These are phyloP conservation scores for Mastomys natalensis DNA, from an alignment of 2,113 vertebrate genomes.

Conservation along the genomic window DNA sequence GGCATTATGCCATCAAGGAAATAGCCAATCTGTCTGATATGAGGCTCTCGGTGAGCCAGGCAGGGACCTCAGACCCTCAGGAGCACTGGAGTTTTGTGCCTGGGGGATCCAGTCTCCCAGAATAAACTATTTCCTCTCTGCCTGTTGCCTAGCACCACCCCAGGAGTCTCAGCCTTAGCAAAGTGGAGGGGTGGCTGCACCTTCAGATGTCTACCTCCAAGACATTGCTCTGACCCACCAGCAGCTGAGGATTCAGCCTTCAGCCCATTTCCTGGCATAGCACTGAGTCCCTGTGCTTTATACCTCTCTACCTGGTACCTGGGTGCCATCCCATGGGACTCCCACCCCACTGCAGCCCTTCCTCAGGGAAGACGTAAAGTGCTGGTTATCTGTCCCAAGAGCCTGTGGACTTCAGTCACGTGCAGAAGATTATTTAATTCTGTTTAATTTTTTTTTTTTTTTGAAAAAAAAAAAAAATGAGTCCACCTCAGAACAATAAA, in stretches of 20 bases:
- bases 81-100: not conserved
- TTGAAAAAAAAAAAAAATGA: not conserved
- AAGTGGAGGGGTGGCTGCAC: rapidly evolving
- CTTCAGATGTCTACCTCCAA: not conserved
- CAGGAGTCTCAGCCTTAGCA: not conserved
- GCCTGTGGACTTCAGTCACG: not conserved
- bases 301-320: not conserved
- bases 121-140: too few species aligned
- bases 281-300: not conserved
- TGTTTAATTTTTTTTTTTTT: not conserved
- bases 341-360: not conserved
- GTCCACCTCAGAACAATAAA: not conserved
- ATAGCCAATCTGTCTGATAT: not conserved
- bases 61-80: not conserved
- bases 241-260: not conserved
- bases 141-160: too few species aligned
- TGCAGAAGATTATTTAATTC: not conserved
- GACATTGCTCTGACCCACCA: not conserved
- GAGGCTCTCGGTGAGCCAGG: not conserved
- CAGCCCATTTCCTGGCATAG: not conserved
- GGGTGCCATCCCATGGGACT: too few species aligned
- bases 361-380: not conserved
- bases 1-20: not conserved
- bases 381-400: too few species aligned
- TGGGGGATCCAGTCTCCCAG: not conserved